Percentiles rank a stretch among this genome's conserved stretches.
phyloP scores from a whole-genome alignment of 2,113 vertebrate species.

The Brachyhypopomus occidentalis region DNA sequence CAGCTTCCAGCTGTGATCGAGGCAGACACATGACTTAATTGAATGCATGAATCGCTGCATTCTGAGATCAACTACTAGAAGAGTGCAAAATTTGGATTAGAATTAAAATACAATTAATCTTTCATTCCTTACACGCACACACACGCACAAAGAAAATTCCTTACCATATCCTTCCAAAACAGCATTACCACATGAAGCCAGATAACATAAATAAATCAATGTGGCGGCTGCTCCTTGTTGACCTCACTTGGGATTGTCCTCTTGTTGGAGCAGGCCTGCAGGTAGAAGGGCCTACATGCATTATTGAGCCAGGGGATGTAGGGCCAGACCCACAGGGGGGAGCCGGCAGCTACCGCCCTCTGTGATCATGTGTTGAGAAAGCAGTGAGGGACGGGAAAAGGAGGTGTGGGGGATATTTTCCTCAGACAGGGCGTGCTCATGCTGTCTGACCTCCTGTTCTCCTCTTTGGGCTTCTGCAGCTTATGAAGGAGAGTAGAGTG shows the following conservation, averaged over 20 bases:
- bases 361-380: slow-evolving; percentile 8
- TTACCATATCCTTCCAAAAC: not conserved
- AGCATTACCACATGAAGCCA: slow-evolving; percentile 46
- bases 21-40: not conserved
- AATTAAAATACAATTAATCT: not conserved
- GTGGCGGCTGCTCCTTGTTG: slow-evolving; percentile 5
- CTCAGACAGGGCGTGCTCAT: not conserved
- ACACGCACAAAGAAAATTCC: slow-evolving; percentile 3
- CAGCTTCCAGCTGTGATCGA: not conserved
- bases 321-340: not conserved
- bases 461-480: not conserved
- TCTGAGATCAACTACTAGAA: not conserved
- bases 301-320: slow-evolving; percentile 39
- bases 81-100: not conserved
- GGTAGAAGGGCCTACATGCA: slow-evolving; percentile 20
- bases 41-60: not conserved
- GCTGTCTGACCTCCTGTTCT: not conserved
- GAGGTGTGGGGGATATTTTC: not conserved
- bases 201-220: slow-evolving; percentile 49
- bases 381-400: not conserved
- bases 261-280: not conserved
- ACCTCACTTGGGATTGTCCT: not conserved
- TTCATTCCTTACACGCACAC: not conserved
- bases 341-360: not conserved
- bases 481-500: not conserved